Percentiles rank a stretch among this genome's conserved stretches.
These are phyloP conservation scores for Ctenoplectra terminalis DNA, from an alignment of 1,140 invertebrate species.

Conservation along the genomic window DNA sequence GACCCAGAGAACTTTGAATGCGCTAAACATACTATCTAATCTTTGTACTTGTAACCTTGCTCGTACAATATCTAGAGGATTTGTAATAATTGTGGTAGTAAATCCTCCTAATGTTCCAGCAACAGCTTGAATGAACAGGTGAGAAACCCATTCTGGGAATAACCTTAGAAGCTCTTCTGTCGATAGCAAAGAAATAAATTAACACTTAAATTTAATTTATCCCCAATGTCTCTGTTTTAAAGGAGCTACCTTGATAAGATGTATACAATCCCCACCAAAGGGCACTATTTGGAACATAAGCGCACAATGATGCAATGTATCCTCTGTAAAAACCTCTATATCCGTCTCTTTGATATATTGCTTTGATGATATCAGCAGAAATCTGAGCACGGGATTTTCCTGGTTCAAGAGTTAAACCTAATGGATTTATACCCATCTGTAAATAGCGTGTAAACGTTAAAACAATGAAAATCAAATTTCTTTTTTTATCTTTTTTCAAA, in stretches of 20 bases:
- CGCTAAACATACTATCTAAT: slow-evolving; percentile 90
- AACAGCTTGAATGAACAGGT: slow-evolving; percentile 93
- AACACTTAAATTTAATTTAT: background rate
- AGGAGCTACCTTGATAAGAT: slow-evolving; percentile 92
- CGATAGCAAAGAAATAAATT: slow-evolving; percentile 59
- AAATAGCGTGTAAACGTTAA: slow-evolving; percentile 47
- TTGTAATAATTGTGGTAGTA: slow-evolving; percentile 96
- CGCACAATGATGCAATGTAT: slow-evolving; percentile 94
- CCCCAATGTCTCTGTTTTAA: background rate
- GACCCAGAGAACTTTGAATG: slow-evolving; percentile 92
- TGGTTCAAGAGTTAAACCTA: slow-evolving; percentile 86
- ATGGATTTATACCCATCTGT: slow-evolving; percentile 86
- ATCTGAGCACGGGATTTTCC: slow-evolving; percentile 86
- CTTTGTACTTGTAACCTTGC: slow-evolving; percentile 95
- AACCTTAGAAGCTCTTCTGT: slow-evolving; percentile 91
- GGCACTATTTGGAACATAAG: slow-evolving; percentile 97
- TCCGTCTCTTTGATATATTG: slow-evolving; percentile 92
- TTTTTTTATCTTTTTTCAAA: too few relatives aligned
- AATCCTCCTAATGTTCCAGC: slow-evolving; percentile 95
- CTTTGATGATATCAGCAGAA: slow-evolving; percentile 87
- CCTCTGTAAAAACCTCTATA: slow-evolving; percentile 95
- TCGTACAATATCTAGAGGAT: slow-evolving; percentile 96
- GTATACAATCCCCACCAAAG: slow-evolving; percentile 99
- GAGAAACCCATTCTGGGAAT: slow-evolving; percentile 90
- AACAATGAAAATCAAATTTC: background rate